phyloP scores from a whole-genome alignment of 2,888 invertebrate genomes.

The Noctua pronuba region DNA sequence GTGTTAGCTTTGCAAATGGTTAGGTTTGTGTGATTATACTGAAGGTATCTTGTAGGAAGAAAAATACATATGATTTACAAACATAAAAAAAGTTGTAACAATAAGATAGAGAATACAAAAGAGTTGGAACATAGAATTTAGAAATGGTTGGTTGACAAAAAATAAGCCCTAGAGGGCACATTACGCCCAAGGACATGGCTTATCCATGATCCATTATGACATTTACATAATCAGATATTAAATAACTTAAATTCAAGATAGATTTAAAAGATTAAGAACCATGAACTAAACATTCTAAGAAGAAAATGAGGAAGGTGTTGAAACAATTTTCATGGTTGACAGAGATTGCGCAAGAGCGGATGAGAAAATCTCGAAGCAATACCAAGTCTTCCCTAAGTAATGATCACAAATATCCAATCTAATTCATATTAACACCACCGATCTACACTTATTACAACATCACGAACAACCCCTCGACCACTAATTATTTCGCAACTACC shows the following conservation, averaged over 20 bases:
- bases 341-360: neutral
- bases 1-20: neutral
- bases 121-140: neutral
- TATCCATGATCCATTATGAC: no score
- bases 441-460: conserved; percentile 24
- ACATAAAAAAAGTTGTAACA: neutral
- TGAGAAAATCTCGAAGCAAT: neutral
- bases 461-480: conserved; percentile 31
- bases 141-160: neutral
- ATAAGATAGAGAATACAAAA: neutral
- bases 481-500: conserved; percentile 60
- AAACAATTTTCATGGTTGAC: neutral
- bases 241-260: neutral
- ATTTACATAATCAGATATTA: neutral
- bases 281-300: neutral
- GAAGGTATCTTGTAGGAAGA: neutral
- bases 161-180: no score
- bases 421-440: conserved; percentile 7
- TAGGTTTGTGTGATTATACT: neutral
- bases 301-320: neutral
- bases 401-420: neutral
- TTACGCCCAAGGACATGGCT: no score
- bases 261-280: neutral
- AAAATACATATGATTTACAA: neutral
- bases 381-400: neutral